Base-by-base conservation (phyloP, 1,140 invertebrate genomes). In the Lanistes nyassanus region DNA sequence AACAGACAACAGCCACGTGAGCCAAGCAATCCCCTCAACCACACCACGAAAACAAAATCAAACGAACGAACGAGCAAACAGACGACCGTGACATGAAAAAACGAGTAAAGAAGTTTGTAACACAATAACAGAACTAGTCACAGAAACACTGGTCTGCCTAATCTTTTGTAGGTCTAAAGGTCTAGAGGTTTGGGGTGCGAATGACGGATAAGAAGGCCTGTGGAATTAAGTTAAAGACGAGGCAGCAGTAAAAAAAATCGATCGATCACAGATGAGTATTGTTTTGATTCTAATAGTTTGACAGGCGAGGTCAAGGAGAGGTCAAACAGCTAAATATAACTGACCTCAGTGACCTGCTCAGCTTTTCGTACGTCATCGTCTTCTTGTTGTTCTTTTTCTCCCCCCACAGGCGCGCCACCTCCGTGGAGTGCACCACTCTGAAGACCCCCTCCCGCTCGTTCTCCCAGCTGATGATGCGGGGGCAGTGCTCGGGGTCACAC, bases 281-380 rank as follows among this genome's bases (percentile, higher is more conserved):
- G n/a, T n/a, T n/a, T n/a, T n/a, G n/a, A n/a, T n/a, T n/a, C n/a
- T n/a, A n/a, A n/a, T n/a, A n/a, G n/a, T n/a, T n/a, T n/a, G n/a
- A n/a, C n/a, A n/a, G n/a, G n/a, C n/a, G n/a, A n/a, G n/a, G n/a
- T n/a, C n/a, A n/a, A n/a, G n/a, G n/a, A n/a, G n/a, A n/a, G n/a
- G n/a, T n/a, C n/a, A n/a, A n/a, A n/a, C n/a, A n/a, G n/a, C n/a
- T n/a, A n/a, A n/a, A n/a, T n/a, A n/a, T n/a, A n/a, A n/a, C n/a
- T 87, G 89, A 95, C 93, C 96, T 93, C 93, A 98, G 96, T 7
- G 96, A 96, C 81, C 96, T 88, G 89, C 95, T 96, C 78, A 97
- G 92, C 89, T 98, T 98, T 86, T 97, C 96, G 86, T 97, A 98
- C 34, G 94, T 97, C 96, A 97, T 97, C 85, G 94, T 93, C 42